Percentiles rank a stretch among this genome's conserved stretches.
These are phyloP conservation scores for Didymodactylos carnosus DNA, from an alignment of 2,888 invertebrate species.

Conservation along the genomic window DNA sequence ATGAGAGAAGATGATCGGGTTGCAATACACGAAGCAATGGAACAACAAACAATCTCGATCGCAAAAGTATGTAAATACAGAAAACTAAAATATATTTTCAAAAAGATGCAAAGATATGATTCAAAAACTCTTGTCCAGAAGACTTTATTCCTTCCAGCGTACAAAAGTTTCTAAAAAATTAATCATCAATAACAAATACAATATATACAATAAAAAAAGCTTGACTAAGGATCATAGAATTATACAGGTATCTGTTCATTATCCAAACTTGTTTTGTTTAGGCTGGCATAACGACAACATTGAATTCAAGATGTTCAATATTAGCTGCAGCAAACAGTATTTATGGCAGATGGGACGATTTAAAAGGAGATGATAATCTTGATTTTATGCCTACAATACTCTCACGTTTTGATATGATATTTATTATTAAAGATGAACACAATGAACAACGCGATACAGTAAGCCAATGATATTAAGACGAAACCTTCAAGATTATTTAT, in stretches of 20 bases:
- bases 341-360: conserved; percentile 95
- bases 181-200: neutral
- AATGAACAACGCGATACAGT: conserved; percentile 66
- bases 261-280: conserved; percentile 21
- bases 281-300: conserved; percentile 93
- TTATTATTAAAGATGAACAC: conserved; percentile 92
- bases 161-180: neutral
- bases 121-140: neutral
- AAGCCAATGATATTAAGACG: conserved; percentile 24
- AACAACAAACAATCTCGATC: conserved; percentile 97
- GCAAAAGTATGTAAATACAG: conserved; percentile 55
- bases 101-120: too few species aligned
- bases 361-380: conserved; percentile 87
- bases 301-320: conserved; percentile 95
- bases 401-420: conserved; percentile 98
- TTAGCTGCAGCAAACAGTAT: conserved; percentile 94
- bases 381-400: conserved; percentile 99
- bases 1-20: conserved; percentile 98
- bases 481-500: neutral
- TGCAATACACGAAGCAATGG: conserved; percentile 99
- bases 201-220: neutral
- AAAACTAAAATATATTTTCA: too few species aligned
- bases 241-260: neutral
- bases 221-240: neutral
- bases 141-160: neutral